Conservation (phyloP, 1,140 invertebrate species). For the Cylas formicarius region DNA sequence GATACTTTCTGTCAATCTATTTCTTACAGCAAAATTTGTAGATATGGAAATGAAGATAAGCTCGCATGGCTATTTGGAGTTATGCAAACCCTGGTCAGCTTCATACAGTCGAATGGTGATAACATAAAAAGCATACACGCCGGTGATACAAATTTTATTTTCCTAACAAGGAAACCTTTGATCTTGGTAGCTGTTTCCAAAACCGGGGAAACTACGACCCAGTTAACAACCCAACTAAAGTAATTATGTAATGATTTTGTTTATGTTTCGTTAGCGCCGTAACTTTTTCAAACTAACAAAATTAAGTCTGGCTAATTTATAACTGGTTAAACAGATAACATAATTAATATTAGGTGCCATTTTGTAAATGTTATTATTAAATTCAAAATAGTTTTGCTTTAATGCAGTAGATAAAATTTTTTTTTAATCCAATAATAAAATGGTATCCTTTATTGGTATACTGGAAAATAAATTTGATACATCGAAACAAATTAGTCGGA, state of each 20-base stretch:
- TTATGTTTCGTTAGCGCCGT: too few relatives aligned
- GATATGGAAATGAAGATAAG: conserved; percentile 89
- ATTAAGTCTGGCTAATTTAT: too few relatives aligned
- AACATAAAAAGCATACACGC: conserved; percentile 77
- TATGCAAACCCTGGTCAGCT: conserved; percentile 90
- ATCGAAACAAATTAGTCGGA: too few relatives aligned
- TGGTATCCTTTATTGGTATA: too few relatives aligned
- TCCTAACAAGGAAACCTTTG: conserved; percentile 78
- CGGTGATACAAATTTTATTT: conserved; percentile 81
- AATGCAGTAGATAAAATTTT: too few relatives aligned
- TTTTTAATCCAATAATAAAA: too few relatives aligned
- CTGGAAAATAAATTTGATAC: too few relatives aligned
- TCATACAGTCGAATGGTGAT: conserved; percentile 77
- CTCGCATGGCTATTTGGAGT: conserved; percentile 90
- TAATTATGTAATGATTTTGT: too few relatives aligned
- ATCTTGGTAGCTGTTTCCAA: conserved; percentile 85
- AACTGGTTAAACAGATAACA: too few relatives aligned
- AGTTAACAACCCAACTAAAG: conserved; percentile 79
- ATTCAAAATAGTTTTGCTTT: too few relatives aligned
- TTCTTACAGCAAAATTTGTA: conserved; percentile 38
- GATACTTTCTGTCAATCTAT: neutral
- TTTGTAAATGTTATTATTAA: neutral
- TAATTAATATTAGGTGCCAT: too few relatives aligned
- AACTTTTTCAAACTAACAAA: too few relatives aligned
- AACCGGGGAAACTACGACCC: conserved; percentile 72